These are phyloP conservation scores for Scaptomyza hsui DNA, from an alignment of 1,140 invertebrate species.

Conservation along the genomic window DNA sequence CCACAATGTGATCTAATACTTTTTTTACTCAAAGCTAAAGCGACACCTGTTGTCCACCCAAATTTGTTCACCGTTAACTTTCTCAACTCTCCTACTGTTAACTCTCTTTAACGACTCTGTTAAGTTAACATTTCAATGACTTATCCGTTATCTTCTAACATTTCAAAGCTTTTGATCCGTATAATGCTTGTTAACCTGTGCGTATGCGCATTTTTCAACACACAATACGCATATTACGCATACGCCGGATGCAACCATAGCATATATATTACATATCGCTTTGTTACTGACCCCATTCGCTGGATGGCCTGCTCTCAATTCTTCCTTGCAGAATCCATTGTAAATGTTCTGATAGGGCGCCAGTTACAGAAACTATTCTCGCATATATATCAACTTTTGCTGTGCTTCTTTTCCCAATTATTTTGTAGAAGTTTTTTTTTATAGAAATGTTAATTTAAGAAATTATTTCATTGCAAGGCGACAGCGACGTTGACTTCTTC, in stretches of 20 bases:
- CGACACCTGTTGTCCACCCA: background rate
- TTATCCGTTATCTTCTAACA: background rate
- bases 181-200: slow-evolving; percentile 16
- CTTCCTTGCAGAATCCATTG: slow-evolving; percentile 23
- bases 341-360: slow-evolving; percentile 11
- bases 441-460: slow-evolving; percentile 71
- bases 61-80: background rate
- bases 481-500: slow-evolving; percentile 44
- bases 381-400: background rate
- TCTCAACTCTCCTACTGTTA: too few relatives aligned
- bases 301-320: slow-evolving; percentile 43
- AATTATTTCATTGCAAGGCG: slow-evolving; percentile 73
- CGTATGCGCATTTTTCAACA: slow-evolving; percentile 44
- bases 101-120: too few relatives aligned
- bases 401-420: background rate
- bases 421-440: slow-evolving; percentile 2
- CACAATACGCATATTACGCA: slow-evolving; percentile 33
- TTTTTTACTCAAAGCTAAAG: background rate
- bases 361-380: slow-evolving; percentile 14
- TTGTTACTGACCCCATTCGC: slow-evolving; percentile 46
- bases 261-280: slow-evolving; percentile 5
- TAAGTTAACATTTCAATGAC: background rate
- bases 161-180: background rate
- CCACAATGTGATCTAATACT: background rate
- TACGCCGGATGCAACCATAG: slow-evolving; percentile 43